Evolutionary conservation across 2,888 invertebrate species (phyloP), one percentile per base, ranked within the genome.

Genomic region (Encarsia formosa): DNA sequence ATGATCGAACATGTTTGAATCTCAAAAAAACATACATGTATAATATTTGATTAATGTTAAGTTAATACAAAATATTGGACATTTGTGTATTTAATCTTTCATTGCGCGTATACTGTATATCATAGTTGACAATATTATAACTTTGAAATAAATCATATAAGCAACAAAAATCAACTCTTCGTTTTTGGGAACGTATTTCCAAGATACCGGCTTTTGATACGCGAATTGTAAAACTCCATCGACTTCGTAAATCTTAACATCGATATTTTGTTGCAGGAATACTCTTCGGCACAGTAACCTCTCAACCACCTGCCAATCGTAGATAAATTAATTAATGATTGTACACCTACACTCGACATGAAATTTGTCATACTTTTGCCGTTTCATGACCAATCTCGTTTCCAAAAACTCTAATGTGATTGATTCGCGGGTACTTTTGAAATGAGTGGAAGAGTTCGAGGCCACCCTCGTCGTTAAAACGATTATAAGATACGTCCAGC

Each of bases 401-500:
- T 4, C 78, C 78, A 70, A 75, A 78, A 38, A 79, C 60, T 49
- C 63, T 72, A 19, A 79, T 63, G 29, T 71, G 60, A 31, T 73
- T 59, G 50, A 78, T 58, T 35, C 60, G 62, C 52, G 77, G 75
- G 0, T 75, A 75, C 61, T 84, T 84, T 60, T 81, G 82, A 2
- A 83, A 58, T 0, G 79, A 76, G 56, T 81, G 77, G 37, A 84
- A 68, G 38, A 85, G 61, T 53, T 79, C 77, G 1, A 78, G 59
- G 24, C 82, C 63, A 11, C 83, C 82, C 22, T 54, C 56, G 54
- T 83, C 80, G 2, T 72, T 75, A 39, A 85, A 74, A 62, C 75
- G 75, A 59, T 85, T 85, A 37, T 78, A 62, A 0, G 79, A 76
- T 4, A 85, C 70, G 57, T 85, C 83, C 19, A 85, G 66, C 1